phyloP scores from a whole-genome alignment of 2,888 invertebrate genomes.

The Tridacna gigas region DNA sequence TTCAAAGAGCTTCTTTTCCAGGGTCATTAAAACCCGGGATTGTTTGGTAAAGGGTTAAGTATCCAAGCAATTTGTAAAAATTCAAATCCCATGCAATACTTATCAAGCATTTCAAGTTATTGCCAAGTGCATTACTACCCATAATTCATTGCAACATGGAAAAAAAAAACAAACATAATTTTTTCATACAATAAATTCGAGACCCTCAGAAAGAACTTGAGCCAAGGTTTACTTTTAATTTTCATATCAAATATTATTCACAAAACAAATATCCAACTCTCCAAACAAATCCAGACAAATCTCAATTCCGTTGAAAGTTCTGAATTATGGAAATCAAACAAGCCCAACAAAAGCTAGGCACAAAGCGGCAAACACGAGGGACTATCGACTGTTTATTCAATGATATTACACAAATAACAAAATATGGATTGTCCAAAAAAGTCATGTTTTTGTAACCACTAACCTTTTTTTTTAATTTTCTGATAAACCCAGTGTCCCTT shows the following conservation, averaged over 20 bases:
- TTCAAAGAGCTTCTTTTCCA: no score
- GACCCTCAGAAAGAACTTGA: background rate
- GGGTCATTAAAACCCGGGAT: no score
- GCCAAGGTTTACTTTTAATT: constrained; percentile 63
- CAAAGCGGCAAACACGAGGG: constrained; percentile 19
- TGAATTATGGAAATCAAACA: constrained; percentile 57
- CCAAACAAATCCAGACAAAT: constrained; percentile 23
- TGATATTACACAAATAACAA: constrained; percentile 51
- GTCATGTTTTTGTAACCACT: constrained; percentile 1
- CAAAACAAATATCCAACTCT: constrained; percentile 31
- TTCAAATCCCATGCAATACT: background rate
- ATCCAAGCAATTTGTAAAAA: no score
- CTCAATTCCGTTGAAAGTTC: constrained; percentile 27
- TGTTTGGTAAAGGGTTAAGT: no score
- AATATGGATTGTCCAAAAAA: constrained; percentile 33
- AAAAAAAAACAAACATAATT: constrained; percentile 13
- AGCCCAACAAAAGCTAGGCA: background rate
- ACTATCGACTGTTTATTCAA: constrained; percentile 49
- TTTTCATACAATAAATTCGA: constrained; percentile 9
- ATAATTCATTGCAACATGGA: background rate
- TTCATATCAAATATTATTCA: constrained; percentile 61
- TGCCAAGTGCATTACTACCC: background rate
- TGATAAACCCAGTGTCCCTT: no score
- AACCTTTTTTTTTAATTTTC: background rate
- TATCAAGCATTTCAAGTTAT: background rate